Evolutionary conservation across 2,888 invertebrate genomes (phyloP), one percentile per base, ranked within the genome.

Genomic region (Cistogaster globosa): DNA sequence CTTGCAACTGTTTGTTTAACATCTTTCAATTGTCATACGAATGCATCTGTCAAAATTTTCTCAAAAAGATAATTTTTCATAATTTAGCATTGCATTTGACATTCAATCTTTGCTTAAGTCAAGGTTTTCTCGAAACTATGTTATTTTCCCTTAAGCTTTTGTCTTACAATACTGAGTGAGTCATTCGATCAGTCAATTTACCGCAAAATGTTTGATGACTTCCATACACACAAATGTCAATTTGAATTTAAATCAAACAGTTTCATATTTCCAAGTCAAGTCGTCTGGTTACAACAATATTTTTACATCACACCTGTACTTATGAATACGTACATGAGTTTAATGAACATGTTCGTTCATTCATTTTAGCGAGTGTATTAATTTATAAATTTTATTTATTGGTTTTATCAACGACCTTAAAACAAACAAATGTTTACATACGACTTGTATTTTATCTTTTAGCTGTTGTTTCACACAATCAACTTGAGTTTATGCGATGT

Each of bases 401-500:
- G 74, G 74, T 42, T 68, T 67, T 53, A 51, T 65, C 82, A 83
- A 83, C 76, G 82, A 83, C 82, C 82, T 83, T 77, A 65, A 82
- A 65, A 36, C 79, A 72, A n/a, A 53, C 65, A 55, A 12, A 45
- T 14, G 58, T 42, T 62, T 60, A 36, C 12, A 76, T 32, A n/a
- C 22, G 12, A 45, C 12, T 55, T 20, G 20, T 26, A 18, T 36
- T 60, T 18, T n/a, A n/a, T 36, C 16, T 32, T 68, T 32, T 53
- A 18, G 26, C 48, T n/a, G 26, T 26, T 48, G 48, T 32, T 32
- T 32, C 22, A 57, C 42, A 38, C 62, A 18, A 62, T 4, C 20
- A 12, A 12, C 12, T 20, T 1, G 2, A 20, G 14, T 62, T 14
- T 48, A 12, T 14, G 45, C n/a, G 45, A 42, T 42, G 42, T 12